A percentile compares a stretch with the other conserved stretches of the same genome.
phyloP scores from a whole-genome alignment of 23 tunicate genomes.

The Clavelina lepadiformis region DNA sequence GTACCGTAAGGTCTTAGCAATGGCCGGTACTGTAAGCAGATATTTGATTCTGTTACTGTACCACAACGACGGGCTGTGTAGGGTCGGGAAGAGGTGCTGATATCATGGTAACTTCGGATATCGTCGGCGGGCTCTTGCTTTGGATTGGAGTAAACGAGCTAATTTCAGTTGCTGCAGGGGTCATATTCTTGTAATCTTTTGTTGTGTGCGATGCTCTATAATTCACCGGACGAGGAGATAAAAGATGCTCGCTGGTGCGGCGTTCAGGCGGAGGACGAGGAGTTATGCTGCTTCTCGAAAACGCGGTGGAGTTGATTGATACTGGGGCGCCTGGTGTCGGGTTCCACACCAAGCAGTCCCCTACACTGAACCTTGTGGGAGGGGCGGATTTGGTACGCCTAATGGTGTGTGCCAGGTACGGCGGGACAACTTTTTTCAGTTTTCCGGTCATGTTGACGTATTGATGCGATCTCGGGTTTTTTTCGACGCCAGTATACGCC shows the following conservation, averaged over 20 bases:
- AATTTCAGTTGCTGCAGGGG: constrained; percentile 79
- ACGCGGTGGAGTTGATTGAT: not conserved
- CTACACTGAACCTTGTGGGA: constrained; percentile 52
- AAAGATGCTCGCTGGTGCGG: not conserved
- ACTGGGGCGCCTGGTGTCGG: constrained; percentile 12
- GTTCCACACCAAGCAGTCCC: constrained; percentile 82
- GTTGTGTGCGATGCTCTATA: not conserved
- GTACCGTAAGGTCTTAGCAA: too few species aligned
- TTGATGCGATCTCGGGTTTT: constrained; percentile 38
- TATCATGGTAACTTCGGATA: not conserved
- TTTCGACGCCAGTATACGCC: constrained; percentile 19
- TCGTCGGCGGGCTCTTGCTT: not conserved
- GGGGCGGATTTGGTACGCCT: constrained; percentile 81
- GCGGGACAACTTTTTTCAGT: constrained; percentile 51
- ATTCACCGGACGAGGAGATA: not conserved
- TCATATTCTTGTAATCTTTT: constrained; percentile 39
- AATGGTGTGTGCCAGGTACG: constrained; percentile 49
- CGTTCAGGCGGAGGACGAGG: not conserved
- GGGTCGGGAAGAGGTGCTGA: not conserved
- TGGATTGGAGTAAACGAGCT: constrained; percentile 30
- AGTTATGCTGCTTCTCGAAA: not conserved
- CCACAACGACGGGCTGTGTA: constrained; percentile 5
- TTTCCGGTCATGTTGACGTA: constrained; percentile 67
- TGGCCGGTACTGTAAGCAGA: too few species aligned
- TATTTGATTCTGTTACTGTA: too few species aligned